Base-by-base conservation (phyloP, 2,797 vertebrate genomes). In the Clarias fuscus region DNA sequence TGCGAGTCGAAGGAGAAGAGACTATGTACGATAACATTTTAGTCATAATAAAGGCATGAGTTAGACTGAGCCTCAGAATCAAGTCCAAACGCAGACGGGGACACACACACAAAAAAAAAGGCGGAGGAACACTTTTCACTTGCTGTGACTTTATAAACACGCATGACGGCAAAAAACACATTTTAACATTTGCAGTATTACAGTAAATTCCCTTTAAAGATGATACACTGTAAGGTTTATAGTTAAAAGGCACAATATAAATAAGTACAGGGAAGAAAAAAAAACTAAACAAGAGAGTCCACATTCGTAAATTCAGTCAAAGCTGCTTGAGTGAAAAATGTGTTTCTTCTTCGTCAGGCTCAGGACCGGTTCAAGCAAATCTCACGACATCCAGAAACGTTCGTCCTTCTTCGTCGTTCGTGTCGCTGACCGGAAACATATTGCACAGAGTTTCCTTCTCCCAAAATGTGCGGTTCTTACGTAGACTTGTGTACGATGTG, bases 211-310 rank as follows among this genome's bases (percentile, higher is more conserved):
- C 93, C 92, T 94, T 95, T 93, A 91, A 53, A 92, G 93, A 93
- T 92, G 91, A 94, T 91, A 90, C 89, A 90, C 88, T 79, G 86
- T 87, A 93, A 84, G 86, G 90, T 90, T 89, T 88, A 91, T 86
- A 92, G 87, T 89, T 94, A 94, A 96, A 92, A 96, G 95, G 95
- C 95, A 95, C 95, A 84, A 92, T 94, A 94, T 94, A 95, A 95
- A 95, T 95, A 95, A 92, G 87, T 93, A 94, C 91, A 90, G 84
- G 62, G 65, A 86, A 80, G 48, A 48, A 2, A 48, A 48, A 48
- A 48, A 53, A 53, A 53, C 48, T 13, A 53, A 53, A 53, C 43
- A 48, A 37, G 71, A 85, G 92, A 90, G 84, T 89, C 93, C 91
- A 95, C 95, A 95, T 94, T 94, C 94, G 86, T 91, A 92, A 53